Evolutionary conservation across 2,113 vertebrate genomes (phyloP), one percentile per base, ranked within the genome.

Genomic region (Chaetodon trifascialis): DNA sequence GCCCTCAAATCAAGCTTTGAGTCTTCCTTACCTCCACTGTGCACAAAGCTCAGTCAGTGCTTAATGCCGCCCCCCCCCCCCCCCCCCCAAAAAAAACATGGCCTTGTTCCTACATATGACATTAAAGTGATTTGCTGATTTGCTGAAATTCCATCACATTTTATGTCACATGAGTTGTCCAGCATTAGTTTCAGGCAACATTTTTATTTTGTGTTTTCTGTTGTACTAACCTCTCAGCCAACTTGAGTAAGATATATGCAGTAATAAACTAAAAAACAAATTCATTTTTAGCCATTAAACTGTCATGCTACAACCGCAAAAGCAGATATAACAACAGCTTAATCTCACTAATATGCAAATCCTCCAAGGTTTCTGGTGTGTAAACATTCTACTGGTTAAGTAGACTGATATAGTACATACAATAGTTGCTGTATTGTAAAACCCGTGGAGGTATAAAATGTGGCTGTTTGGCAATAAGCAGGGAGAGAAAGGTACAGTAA

Each of bases 381-480:
- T 93, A 94, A 93, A 94, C 91, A 84, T 80, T 92, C 67, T 67
- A 52, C 83, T 71, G 80, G 83, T 89, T 89, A 83, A 79, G 86
- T 74, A 80, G 83, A 82, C 65, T 73, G 54, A 23, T 86, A 79
- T 42, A 69, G 30, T 54, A 79, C 64, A 82, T 77, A 77, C 64
- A 80, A 49, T 49, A 75, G 78, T 83, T 70, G 59, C 51, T 65
- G 74, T 74, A 74, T 79, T 79, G 68, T 68, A 49, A 73, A 79
- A 62, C 79, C 78, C 65, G 77, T 69, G 59, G 79, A 85, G 70
- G 83, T 91, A 91, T 79, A 86, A 90, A 93, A 91, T 80, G 79
- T 69, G 54, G 60, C 68, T 82, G 77, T 89, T 91, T 89, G 81
- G 86, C 84, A 86, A 91, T 73, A 79, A 87, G 81, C 44, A 81